Evolutionary conservation across 1,140 invertebrate genomes (phyloP), one percentile per base, ranked within the genome.

Genomic region (Drosophila carrolli): DNA sequence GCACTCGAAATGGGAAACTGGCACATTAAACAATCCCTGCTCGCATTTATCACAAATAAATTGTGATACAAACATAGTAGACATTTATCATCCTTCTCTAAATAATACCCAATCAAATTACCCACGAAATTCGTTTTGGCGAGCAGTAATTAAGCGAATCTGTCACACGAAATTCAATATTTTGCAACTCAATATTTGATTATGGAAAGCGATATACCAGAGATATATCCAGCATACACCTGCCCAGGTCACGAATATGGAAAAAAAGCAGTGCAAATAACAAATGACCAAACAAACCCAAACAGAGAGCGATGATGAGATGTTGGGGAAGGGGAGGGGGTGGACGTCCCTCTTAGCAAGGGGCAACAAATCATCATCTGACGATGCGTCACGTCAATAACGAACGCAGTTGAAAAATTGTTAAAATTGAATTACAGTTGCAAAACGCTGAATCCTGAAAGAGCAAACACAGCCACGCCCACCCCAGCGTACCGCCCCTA

Each of bases 351-450:
- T 6, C 14, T 41, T 29, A 53, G 55, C 53, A 54, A 51, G 47
- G 37, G 56, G 55, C 61, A 67, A 81, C 84, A 77, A 89, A 81
- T 84, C 81, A 89, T 89, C 83, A 79, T 60, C 80, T 57, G 73
- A 85, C 75, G 80, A 86, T 78, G 90, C 90, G 86, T 83, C 90
- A 90, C 82, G 90, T 91, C 90, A 91, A 91, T 90, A 91, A 91
- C 83, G 66, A 72, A 72, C 67, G 86, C 85, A 91, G 85, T 91
- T 91, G 90, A 91, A 91, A 91, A 91, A 91, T 91, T 91, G 90
- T 91, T 91, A 91, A 91, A 91, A 91, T 91, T 91, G 90, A 91
- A 91, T 91, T 91, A 91, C 90, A 91, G 90, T 91, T 91, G 84
- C 84, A 89, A 89, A 88, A 83, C 83, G 83, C 84, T 81, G 84